These are phyloP conservation scores for Collichthys lucidus DNA, from an alignment of 2,113 vertebrate species.

Conservation along the genomic window DNA sequence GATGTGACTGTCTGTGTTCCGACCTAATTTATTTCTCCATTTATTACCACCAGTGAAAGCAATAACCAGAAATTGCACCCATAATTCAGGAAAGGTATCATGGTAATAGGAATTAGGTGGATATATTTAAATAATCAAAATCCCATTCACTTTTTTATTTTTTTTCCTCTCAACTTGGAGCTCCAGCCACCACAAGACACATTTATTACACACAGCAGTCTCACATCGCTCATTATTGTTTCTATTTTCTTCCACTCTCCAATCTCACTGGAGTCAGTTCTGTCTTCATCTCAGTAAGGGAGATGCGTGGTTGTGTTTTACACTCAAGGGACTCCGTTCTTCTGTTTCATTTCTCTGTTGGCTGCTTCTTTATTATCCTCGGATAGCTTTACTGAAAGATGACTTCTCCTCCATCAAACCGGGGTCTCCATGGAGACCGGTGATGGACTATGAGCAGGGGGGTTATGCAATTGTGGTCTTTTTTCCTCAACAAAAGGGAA, in stretches of 20 bases:
- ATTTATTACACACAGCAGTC: background rate
- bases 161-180: constrained; percentile 1
- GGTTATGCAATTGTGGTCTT: background rate
- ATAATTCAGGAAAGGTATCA: background rate
- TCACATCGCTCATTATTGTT: constrained; percentile 42
- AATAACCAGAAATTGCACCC: background rate
- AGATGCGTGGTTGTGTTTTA: constrained; percentile 50
- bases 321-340: constrained; percentile 57
- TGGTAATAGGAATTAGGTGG: background rate
- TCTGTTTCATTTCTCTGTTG: constrained; percentile 62
- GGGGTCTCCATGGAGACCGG: constrained; percentile 25
- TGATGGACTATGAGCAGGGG: constrained; percentile 22
- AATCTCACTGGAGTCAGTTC: constrained; percentile 44
- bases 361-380: constrained; percentile 60
- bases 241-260: constrained; percentile 40
- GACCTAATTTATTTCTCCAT: background rate
- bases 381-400: constrained; percentile 48
- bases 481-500: background rate
- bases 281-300: constrained; percentile 63
- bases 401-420: constrained; percentile 17
- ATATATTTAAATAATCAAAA: constrained; percentile 4
- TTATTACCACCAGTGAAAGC: background rate
- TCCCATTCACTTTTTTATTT: background rate
- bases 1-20: background rate
- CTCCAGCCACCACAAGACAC: background rate